These are phyloP conservation scores for Scaptomyza hsui DNA, from an alignment of 1,140 invertebrate genomes.

Conservation along the genomic window DNA sequence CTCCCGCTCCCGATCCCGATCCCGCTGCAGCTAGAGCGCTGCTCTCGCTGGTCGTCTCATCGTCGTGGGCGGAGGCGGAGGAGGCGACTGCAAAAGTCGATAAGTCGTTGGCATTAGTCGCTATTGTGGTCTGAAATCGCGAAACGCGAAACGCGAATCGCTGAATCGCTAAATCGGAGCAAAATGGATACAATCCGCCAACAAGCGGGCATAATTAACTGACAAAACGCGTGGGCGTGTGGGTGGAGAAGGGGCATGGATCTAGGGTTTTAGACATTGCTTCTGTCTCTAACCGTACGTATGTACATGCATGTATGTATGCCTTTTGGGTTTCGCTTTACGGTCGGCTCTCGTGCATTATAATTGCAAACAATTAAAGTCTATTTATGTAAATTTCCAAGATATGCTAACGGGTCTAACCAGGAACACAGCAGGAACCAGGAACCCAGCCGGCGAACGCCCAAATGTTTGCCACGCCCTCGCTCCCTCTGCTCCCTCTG, in stretches of 20 bases:
- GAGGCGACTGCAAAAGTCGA: slow-evolving; percentile 46
- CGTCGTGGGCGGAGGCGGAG: slow-evolving; percentile 36
- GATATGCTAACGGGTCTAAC: slow-evolving; percentile 62
- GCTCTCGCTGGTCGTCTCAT: slow-evolving; percentile 45
- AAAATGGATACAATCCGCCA: slow-evolving; percentile 6
- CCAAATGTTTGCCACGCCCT: slow-evolving; percentile 44
- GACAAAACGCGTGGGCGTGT: slow-evolving; percentile 16
- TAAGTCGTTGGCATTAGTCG: slow-evolving; percentile 52
- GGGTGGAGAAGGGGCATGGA: not conserved
- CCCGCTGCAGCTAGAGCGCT: slow-evolving; percentile 34
- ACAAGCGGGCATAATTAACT: slow-evolving; percentile 60
- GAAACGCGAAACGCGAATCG: slow-evolving; percentile 15
- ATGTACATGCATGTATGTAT: too few relatives aligned
- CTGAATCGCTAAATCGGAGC: not conserved
- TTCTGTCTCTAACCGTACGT: not conserved
- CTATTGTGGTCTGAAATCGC: too few relatives aligned
- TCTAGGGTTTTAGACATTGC: slow-evolving; percentile 15
- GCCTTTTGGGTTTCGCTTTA: slow-evolving; percentile 19
- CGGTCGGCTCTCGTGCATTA: slow-evolving; percentile 53
- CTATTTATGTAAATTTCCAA: slow-evolving; percentile 82
- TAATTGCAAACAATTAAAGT: slow-evolving; percentile 83
- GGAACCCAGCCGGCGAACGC: slow-evolving; percentile 40
- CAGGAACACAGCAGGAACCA: slow-evolving; percentile 38
- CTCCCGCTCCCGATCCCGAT: slow-evolving; percentile 90
- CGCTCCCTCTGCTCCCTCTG: too few relatives aligned